These are phyloP conservation scores for Hypomesus transpacificus DNA, from an alignment of 2,113 vertebrate genomes.

Conservation along the genomic window DNA sequence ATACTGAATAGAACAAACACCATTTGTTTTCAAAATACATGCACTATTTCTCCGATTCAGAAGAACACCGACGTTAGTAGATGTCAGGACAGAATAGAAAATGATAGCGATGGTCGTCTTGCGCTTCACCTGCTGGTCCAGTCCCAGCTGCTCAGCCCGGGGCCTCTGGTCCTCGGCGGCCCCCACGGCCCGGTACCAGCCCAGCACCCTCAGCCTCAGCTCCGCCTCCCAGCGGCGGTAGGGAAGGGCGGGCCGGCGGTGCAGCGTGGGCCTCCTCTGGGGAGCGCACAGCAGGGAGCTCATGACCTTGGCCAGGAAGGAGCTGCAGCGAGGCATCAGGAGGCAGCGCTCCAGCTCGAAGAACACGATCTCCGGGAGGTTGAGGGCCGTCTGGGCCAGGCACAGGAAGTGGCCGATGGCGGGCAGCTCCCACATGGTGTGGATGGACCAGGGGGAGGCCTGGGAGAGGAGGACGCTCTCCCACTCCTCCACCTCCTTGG, in stretches of 20 bases:
- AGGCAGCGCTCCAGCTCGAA: constrained; percentile 96
- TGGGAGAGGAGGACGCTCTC: constrained; percentile 83
- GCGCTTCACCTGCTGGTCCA: constrained; percentile 73
- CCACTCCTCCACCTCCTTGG: constrained; percentile 96
- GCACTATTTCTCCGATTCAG: too few relatives aligned
- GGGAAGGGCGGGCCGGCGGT: constrained; percentile 84
- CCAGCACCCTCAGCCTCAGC: constrained; percentile 83
- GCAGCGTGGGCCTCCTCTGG: constrained; percentile 82
- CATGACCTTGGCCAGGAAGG: constrained; percentile 94
- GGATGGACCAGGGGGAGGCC: constrained; percentile 81
- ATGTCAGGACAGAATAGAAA: too few relatives aligned
- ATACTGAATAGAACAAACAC: too few relatives aligned
- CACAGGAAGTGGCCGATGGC: constrained; percentile 97
- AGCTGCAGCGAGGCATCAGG: constrained; percentile 93
- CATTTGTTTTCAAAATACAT: too few relatives aligned
- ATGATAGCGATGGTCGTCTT: too few relatives aligned
- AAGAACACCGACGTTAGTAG: too few relatives aligned
- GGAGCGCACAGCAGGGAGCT: constrained; percentile 88
- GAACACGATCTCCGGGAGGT: constrained; percentile 95
- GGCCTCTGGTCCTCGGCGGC: constrained; percentile 77
- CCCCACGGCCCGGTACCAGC: constrained; percentile 85
- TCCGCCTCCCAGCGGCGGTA: constrained; percentile 92
- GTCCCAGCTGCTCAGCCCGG: constrained; percentile 86
- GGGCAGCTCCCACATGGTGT: constrained; percentile 94
- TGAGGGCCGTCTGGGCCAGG: constrained; percentile 91